Conservation (phyloP, 1,140 invertebrate genomes). For the Mactra quadrangularis region DNA sequence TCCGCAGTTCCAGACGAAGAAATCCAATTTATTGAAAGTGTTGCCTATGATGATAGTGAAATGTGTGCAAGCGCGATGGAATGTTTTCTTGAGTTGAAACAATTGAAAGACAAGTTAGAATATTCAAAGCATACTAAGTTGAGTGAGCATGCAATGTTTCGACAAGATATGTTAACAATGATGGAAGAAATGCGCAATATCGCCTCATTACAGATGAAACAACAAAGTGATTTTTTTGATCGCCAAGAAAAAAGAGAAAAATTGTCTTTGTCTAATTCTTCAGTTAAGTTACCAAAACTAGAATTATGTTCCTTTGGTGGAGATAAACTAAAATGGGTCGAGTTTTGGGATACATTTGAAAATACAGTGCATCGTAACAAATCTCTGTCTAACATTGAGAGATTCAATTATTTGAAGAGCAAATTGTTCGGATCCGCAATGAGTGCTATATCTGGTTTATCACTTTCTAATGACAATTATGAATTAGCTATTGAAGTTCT, state of each 20-base stretch:
- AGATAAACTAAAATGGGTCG: not conserved
- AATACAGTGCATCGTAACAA: not conserved
- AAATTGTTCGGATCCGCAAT: not conserved
- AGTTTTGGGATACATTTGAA: conserved; percentile 29
- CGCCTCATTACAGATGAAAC: not conserved
- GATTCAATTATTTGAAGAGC: not conserved
- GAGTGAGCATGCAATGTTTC: not conserved
- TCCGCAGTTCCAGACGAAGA: not conserved
- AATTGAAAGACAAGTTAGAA: not conserved
- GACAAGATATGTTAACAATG: not conserved
- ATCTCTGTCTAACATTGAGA: not conserved
- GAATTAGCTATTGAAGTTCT: not conserved
- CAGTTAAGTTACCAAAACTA: conserved; percentile 7
- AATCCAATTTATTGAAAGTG: not conserved
- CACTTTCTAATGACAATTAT: conserved; percentile 12
- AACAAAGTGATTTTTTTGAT: conserved; percentile 23
- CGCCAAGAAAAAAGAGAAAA: not conserved
- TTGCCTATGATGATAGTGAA: not conserved
- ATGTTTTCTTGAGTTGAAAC: not conserved
- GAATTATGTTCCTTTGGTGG: conserved; percentile 5
- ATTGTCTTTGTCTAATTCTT: too few species aligned
- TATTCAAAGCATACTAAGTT: not conserved
- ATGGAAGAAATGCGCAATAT: conserved; percentile 5
- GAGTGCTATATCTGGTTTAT: not conserved
- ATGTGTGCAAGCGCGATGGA: not conserved